phyloP scores from a whole-genome alignment of 2,888 invertebrate species.

The Escarpia spicata region DNA sequence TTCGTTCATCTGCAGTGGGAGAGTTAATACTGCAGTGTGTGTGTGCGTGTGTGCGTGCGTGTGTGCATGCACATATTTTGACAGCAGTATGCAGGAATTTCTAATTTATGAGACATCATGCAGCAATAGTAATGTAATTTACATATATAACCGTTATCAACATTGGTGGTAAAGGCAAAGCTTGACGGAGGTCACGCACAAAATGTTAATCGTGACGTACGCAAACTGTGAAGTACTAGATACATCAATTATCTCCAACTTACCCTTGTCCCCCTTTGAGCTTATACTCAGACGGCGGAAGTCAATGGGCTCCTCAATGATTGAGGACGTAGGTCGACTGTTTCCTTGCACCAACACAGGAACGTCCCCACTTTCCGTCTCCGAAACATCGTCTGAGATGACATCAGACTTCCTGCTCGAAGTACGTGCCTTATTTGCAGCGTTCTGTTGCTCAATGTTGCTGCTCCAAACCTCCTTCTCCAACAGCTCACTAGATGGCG shows the following conservation, averaged over 20 bases:
- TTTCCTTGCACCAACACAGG: neutral
- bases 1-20: slow-evolving; percentile 19
- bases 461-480: neutral
- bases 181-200: no score
- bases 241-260: neutral
- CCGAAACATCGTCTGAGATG: neutral
- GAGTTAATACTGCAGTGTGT: neutral
- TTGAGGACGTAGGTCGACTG: neutral
- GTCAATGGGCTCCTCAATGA: neutral
- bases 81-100: no score
- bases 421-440: neutral
- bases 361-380: neutral
- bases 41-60: neutral
- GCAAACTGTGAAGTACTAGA: no score
- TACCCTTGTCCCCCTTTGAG: neutral
- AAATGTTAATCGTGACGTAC: no score
- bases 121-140: no score
- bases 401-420: slow-evolving; percentile 4
- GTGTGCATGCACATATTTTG: no score
- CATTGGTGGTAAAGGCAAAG: no score
- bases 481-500: neutral
- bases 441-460: neutral
- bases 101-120: no score
- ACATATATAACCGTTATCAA: no score
- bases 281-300: neutral